These are phyloP conservation scores for Lepilemur septentrionalis DNA, from an alignment of 2,797 vertebrate species.

Conservation along the genomic window DNA sequence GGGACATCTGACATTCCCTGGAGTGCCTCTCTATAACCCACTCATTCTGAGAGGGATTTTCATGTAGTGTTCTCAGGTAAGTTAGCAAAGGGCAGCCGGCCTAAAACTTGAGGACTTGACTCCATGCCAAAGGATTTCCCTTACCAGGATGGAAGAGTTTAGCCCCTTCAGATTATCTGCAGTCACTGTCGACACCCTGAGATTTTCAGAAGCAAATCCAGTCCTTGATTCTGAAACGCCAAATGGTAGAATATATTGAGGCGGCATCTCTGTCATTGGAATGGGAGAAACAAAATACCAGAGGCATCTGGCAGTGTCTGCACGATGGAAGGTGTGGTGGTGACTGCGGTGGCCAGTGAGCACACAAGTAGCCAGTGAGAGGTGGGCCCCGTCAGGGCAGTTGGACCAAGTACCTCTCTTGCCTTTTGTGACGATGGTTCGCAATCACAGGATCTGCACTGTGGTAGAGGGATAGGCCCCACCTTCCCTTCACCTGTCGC, in stretches of 20 bases:
- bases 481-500: fast-evolving
- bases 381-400: neutral
- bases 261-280: neutral
- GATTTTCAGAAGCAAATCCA: neutral
- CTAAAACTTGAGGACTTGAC: neutral
- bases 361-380: neutral
- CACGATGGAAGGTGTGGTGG: neutral
- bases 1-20: neutral
- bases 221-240: neutral
- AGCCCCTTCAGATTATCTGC: neutral
- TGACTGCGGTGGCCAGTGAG: neutral
- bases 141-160: neutral
- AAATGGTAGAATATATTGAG: neutral
- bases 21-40: neutral
- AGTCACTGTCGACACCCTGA: neutral
- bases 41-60: neutral
- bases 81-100: neutral
- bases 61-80: neutral
- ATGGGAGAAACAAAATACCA: neutral
- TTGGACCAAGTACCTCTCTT: neutral
- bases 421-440: neutral
- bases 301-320: neutral
- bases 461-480: neutral
- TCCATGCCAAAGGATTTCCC: neutral
- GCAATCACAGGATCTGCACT: neutral